Conservation (phyloP, 2,797 vertebrate species). For the Melanotaenia nigrans region DNA sequence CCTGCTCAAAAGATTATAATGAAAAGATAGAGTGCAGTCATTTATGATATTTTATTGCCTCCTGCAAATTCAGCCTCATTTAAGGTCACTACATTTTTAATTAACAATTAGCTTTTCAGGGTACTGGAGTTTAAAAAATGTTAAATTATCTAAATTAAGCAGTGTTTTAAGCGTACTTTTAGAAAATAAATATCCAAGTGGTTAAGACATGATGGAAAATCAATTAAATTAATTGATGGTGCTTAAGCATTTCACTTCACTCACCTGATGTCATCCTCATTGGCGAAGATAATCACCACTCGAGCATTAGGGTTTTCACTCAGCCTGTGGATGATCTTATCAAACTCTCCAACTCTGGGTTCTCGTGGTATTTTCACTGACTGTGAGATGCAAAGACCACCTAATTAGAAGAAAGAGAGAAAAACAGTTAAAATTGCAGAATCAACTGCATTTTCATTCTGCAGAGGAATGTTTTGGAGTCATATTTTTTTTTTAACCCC, state of each 20-base stretch:
- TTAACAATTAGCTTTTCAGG: neutral
- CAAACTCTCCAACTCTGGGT: slow-evolving; percentile 90
- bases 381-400: slow-evolving; percentile 92
- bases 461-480: neutral
- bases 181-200: neutral
- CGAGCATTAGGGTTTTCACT: slow-evolving; percentile 92
- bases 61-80: slow-evolving; percentile 3
- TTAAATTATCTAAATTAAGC: neutral
- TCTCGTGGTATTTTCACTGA: slow-evolving; percentile 95
- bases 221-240: neutral
- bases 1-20: slow-evolving; percentile 1
- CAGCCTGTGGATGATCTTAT: slow-evolving; percentile 92
- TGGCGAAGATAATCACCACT: slow-evolving; percentile 93
- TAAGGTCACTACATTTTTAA: neutral
- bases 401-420: slow-evolving; percentile 68
- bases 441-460: neutral
- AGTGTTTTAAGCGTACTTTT: neutral
- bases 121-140: neutral
- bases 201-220: neutral
- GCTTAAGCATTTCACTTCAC: slow-evolving; percentile 26
- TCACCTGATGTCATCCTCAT: slow-evolving; percentile 95
- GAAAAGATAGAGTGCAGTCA: slow-evolving; percentile 2
- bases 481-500: slow-evolving; percentile 10
- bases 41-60: slow-evolving; percentile 6
- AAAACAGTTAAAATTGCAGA: slow-evolving; percentile 7